These are phyloP conservation scores for Sciurus carolinensis DNA, from an alignment of 2,797 vertebrate species.

Conservation along the genomic window DNA sequence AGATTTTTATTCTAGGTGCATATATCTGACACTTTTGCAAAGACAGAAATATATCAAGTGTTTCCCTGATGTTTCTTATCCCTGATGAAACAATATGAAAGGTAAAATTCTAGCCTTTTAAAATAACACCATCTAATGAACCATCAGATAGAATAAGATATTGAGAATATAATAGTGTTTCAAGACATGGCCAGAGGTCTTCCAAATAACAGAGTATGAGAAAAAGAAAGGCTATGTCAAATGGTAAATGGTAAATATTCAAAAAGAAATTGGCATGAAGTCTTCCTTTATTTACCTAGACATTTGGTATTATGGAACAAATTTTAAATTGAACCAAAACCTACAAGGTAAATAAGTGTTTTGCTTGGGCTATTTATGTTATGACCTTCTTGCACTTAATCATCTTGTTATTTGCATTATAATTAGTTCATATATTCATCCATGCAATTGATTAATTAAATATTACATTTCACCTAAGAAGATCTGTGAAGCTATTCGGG, in stretches of 20 bases:
- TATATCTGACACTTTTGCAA: constrained; percentile 6
- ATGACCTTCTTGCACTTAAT: constrained; percentile 3
- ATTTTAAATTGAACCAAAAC: constrained; percentile 27
- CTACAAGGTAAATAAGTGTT: background rate
- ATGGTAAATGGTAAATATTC: constrained; percentile 6
- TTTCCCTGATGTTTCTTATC: constrained; percentile 1
- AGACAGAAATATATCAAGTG: background rate
- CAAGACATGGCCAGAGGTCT: background rate
- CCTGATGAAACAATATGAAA: constrained; percentile 32
- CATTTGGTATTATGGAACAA: constrained; percentile 42
- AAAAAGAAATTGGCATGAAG: background rate
- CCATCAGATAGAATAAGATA: background rate
- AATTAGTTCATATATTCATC: constrained; percentile 22
- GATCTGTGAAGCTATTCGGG: constrained; percentile 18
- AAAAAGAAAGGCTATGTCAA: background rate
- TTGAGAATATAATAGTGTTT: background rate
- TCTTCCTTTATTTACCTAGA: constrained; percentile 5
- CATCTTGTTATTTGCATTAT: constrained; percentile 38
- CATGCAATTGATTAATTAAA: constrained; percentile 34
- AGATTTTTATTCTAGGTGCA: constrained; percentile 30
- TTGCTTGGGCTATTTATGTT: too few species aligned
- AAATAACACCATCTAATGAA: constrained; percentile 9
- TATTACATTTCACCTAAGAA: background rate
- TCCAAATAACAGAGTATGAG: constrained; percentile 26
- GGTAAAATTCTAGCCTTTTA: background rate